Evolutionary conservation across 2,113 vertebrate genomes (phyloP).

Genomic region (Planiliza haematocheilus): DNA sequence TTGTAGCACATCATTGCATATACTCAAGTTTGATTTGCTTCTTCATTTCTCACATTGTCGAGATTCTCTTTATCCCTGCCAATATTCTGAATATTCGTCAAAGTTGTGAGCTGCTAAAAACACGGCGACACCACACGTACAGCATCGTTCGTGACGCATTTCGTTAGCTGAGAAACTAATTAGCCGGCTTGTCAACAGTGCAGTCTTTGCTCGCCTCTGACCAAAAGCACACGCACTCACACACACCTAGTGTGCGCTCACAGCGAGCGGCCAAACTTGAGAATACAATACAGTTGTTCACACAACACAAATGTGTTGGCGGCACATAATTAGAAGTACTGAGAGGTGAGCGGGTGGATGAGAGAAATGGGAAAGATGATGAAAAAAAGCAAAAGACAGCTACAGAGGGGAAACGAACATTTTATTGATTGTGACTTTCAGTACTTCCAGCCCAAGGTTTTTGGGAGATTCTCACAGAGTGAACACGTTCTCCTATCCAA

Average conservation of each 20-base stretch:
- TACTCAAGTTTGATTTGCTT: conserved; percentile 29
- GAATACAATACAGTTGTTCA: conserved; percentile 29
- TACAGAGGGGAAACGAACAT: conserved; percentile 5
- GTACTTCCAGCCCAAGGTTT: conserved; percentile 24
- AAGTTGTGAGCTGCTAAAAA: conserved; percentile 5
- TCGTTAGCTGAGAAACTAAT: conserved; percentile 59
- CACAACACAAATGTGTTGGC: conserved; percentile 34
- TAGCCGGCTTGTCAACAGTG: conserved; percentile 54
- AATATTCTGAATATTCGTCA: conserved; percentile 24
- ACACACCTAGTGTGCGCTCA: background rate
- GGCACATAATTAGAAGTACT: conserved; percentile 48
- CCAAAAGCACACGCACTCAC: conserved; percentile 14
- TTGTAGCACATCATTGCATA: background rate
- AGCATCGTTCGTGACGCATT: conserved; percentile 21
- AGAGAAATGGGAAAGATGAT: conserved; percentile 14
- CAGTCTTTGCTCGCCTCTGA: conserved; percentile 24
- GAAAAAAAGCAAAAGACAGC: conserved; percentile 27
- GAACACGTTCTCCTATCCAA: conserved; percentile 47
- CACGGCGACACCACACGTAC: background rate
- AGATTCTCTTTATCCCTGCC: conserved; percentile 9
- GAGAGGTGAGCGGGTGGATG: conserved; percentile 13
- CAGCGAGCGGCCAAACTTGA: conserved; percentile 15
- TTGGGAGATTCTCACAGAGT: conserved; percentile 16
- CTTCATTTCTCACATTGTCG: conserved; percentile 7
- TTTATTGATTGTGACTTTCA: conserved; percentile 52